Percentiles rank a stretch among this genome's conserved stretches.
phyloP scores from a whole-genome alignment of 2,113 vertebrate genomes.

The Pseudorasbora parva region DNA sequence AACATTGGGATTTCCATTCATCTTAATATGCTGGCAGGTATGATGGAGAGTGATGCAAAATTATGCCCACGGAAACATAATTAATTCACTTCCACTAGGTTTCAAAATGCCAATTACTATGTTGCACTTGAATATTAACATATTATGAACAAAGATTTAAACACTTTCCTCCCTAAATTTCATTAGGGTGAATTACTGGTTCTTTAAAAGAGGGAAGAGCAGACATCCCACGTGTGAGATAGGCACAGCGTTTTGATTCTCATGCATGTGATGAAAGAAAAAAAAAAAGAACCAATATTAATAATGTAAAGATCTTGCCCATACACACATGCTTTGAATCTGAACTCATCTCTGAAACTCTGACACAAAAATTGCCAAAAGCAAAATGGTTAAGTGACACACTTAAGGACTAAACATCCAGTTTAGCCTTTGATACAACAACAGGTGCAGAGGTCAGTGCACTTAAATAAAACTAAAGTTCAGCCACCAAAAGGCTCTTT shows the following conservation, averaged over 20 bases:
- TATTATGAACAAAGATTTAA: background rate
- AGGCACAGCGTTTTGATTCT: background rate
- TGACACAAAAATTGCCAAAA: background rate
- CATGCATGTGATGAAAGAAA: background rate
- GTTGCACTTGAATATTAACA: background rate
- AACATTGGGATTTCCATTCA: background rate
- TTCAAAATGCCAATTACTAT: background rate
- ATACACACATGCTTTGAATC: background rate
- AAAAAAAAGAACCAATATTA: background rate
- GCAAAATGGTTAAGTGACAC: slow-evolving; percentile 6
- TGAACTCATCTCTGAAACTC: background rate
- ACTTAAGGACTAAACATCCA: background rate
- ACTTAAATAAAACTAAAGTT: background rate
- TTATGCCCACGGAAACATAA: background rate
- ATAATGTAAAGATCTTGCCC: background rate
- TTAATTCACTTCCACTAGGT: background rate
- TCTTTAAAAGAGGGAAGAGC: too few relatives aligned
- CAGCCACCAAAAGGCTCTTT: background rate
- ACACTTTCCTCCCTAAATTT: background rate
- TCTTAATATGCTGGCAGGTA: slow-evolving; percentile 9
- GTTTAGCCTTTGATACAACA: background rate
- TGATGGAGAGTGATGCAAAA: slow-evolving; percentile 5
- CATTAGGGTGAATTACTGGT: background rate
- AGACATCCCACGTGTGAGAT: background rate
- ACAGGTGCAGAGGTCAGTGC: background rate